Evolutionary conservation across 2,113 vertebrate genomes (phyloP).

Genomic region (Meles meles): DNA sequence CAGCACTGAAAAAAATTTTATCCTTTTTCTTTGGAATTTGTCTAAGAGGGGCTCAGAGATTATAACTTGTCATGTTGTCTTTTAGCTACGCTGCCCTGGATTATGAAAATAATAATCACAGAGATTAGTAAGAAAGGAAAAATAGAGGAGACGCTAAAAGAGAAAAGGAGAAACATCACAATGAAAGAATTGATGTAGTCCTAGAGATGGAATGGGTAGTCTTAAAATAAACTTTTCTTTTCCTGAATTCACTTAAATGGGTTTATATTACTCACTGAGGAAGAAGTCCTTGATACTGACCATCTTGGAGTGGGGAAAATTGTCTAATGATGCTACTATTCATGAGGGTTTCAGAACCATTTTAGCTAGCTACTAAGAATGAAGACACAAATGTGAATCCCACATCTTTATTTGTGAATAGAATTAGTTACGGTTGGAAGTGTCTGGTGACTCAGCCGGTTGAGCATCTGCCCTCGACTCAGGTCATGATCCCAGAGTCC

Average conservation of each 20-base stretch:
- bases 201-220: background rate
- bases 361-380: background rate
- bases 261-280: background rate
- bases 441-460: background rate
- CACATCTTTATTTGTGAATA: background rate
- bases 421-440: background rate
- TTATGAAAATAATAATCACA: background rate
- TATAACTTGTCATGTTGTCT: background rate
- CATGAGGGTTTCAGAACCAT: background rate
- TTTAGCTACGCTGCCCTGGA: background rate
- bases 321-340: background rate
- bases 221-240: background rate
- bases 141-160: background rate
- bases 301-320: background rate
- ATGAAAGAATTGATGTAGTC: background rate
- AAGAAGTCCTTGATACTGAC: background rate
- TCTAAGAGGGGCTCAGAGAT: background rate
- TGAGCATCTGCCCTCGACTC: background rate
- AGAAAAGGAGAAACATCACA: background rate
- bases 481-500: background rate
- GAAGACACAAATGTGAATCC: background rate
- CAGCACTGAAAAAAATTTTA: background rate
- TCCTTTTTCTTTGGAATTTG: background rate
- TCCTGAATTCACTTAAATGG: background rate
- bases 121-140: background rate